Conservation (phyloP, 1,140 invertebrate genomes). For the Heterodera schachtii region DNA sequence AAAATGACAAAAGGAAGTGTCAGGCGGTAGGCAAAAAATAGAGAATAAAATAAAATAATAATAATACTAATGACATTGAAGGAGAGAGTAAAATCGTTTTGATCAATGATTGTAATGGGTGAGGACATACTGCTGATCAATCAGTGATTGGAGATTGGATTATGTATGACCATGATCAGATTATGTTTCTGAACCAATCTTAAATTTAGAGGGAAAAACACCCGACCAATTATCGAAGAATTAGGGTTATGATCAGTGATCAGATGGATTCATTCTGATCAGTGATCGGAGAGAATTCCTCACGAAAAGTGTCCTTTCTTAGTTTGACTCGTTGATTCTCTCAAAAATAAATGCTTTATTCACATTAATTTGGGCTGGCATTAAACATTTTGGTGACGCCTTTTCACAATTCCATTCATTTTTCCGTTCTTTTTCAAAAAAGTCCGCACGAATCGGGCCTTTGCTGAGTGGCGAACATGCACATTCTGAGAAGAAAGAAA, state of each 20-base stretch:
- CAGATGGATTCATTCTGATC: background rate
- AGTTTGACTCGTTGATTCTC: background rate
- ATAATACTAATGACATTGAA: too few species aligned
- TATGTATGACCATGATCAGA: too few species aligned
- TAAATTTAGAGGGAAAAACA: too few species aligned
- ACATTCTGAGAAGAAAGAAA: background rate
- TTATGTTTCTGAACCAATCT: too few species aligned
- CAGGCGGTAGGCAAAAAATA: too few species aligned
- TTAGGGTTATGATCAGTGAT: background rate
- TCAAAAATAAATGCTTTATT: background rate
- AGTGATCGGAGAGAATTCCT: background rate
- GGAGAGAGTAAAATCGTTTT: too few species aligned
- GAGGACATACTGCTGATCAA: too few species aligned
- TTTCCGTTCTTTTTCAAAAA: background rate
- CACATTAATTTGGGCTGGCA: background rate
- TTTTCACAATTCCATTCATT: background rate
- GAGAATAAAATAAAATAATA: too few species aligned
- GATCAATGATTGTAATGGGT: too few species aligned
- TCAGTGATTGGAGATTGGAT: too few species aligned
- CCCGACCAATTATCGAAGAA: background rate
- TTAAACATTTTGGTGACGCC: background rate
- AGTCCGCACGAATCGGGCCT: background rate
- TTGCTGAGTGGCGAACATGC: constrained; percentile 7
- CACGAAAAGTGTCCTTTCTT: too few species aligned
- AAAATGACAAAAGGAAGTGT: too few species aligned